These are phyloP conservation scores for Drosophila gaucha DNA, from an alignment of 2,888 invertebrate genomes.

Conservation along the genomic window DNA sequence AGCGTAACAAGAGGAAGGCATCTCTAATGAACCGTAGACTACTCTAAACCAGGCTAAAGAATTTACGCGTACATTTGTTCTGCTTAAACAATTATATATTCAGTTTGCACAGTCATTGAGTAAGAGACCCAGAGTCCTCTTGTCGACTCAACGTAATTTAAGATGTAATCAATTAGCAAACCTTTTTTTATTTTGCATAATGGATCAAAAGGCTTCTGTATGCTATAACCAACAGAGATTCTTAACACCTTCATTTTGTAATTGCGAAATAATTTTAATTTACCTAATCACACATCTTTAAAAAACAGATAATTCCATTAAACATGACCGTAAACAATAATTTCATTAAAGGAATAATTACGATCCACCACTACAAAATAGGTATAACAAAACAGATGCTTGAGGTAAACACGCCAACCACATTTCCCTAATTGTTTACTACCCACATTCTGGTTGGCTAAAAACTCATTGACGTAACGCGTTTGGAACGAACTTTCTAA, in stretches of 20 bases:
- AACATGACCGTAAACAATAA: background rate
- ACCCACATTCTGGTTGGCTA: constrained; percentile 13
- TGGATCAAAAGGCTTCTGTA: background rate
- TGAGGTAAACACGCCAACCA: constrained; percentile 12
- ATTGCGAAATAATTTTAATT: constrained; percentile 1
- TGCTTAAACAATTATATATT: background rate
- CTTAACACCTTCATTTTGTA: background rate
- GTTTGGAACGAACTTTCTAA: constrained; percentile 40
- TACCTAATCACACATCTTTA: background rate
- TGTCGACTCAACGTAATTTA: background rate
- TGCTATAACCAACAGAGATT: background rate
- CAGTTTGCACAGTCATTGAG: background rate
- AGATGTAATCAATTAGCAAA: background rate
- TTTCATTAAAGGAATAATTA: too few species aligned
- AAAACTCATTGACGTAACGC: constrained; percentile 53
- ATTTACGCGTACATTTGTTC: background rate
- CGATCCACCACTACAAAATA: background rate
- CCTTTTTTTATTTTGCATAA: background rate
- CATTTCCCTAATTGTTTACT: constrained; percentile 20
- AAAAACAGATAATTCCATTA: background rate
- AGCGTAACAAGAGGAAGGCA: background rate
- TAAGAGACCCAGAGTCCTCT: background rate
- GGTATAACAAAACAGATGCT: background rate
- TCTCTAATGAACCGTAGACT: background rate
- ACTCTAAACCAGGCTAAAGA: background rate